Percentiles rank a stretch among this genome's conserved stretches.
phyloP scores from a whole-genome alignment of 2,888 invertebrate genomes.

The Micoletzkya japonica region DNA sequence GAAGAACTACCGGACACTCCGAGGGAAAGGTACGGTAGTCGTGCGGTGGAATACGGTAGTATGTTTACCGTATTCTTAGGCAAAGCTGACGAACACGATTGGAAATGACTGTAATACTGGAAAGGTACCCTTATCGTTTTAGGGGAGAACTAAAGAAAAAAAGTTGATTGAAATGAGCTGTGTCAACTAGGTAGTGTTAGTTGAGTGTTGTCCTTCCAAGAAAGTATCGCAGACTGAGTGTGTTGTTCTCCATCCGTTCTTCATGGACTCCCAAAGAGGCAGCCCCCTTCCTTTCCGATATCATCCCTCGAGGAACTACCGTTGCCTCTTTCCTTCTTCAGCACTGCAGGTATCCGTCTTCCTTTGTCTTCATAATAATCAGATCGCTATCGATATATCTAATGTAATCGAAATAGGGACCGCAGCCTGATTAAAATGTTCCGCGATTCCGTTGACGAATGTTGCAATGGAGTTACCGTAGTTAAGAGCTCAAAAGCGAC shows the following conservation, averaged over 20 bases:
- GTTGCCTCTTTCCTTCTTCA: conserved; percentile 12
- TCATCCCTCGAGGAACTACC: conserved; percentile 22
- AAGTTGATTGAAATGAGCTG: no score
- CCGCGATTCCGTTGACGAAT: no score
- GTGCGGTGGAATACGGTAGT: no score
- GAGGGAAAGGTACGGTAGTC: conserved; percentile 31
- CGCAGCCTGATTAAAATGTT: no score
- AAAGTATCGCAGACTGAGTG: background rate
- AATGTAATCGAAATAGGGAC: no score
- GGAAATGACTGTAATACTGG: background rate
- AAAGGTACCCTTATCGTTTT: background rate
- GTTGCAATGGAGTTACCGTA: no score
- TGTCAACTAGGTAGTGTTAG: no score
- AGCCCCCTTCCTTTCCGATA: conserved; percentile 29
- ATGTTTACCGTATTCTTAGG: background rate
- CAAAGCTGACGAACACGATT: background rate
- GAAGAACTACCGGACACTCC: conserved; percentile 37
- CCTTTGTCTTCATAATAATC: background rate
- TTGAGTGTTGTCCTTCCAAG: background rate
- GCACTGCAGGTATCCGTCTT: conserved; percentile 19
- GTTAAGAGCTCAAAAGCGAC: no score
- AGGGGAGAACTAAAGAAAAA: background rate
- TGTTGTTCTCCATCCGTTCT: conserved; percentile 8
- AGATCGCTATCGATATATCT: no score
- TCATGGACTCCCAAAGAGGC: conserved; percentile 31